phyloP scores from a whole-genome alignment of 2,888 invertebrate genomes.

The Amphiduros pacificus region DNA sequence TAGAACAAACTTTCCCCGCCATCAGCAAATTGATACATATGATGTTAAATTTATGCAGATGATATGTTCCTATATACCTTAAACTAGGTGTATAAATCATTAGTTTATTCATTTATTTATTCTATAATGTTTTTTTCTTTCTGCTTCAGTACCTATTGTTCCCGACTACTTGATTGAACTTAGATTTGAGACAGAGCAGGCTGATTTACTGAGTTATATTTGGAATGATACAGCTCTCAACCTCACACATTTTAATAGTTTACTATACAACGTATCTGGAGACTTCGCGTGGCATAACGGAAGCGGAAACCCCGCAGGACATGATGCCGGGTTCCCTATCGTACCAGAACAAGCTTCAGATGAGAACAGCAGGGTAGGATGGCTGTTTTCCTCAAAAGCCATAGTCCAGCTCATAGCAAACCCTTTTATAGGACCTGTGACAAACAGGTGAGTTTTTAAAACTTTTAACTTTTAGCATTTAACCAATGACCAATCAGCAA shows the following conservation, averaged over 20 bases:
- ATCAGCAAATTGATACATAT: too few relatives aligned
- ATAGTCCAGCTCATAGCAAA: conserved; percentile 78
- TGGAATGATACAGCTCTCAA: conserved; percentile 17
- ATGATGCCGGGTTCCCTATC: conserved; percentile 2
- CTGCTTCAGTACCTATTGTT: conserved; percentile 13
- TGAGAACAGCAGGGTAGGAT: conserved; percentile 39
- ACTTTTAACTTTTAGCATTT: background rate
- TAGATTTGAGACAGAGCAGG: too few relatives aligned
- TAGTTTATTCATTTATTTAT: too few relatives aligned
- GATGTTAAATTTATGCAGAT: too few relatives aligned
- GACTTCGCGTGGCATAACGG: too few relatives aligned
- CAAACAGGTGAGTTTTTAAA: conserved; percentile 57
- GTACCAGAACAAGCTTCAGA: conserved; percentile 15
- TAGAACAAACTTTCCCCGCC: too few relatives aligned
- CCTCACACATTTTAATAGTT: conserved; percentile 2
- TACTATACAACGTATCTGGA: conserved; percentile 12
- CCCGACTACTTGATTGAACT: conserved; percentile 14
- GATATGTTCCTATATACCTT: too few relatives aligned
- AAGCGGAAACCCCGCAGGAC: background rate
- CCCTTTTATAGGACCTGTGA: conserved; percentile 74
- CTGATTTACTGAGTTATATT: conserved; percentile 3
- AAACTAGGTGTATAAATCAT: too few relatives aligned
- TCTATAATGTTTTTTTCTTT: background rate
- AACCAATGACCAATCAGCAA: too few relatives aligned
- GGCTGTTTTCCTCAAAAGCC: conserved; percentile 72